phyloP scores from a whole-genome alignment of 2,113 vertebrate species.

The Salvator merianae region DNA sequence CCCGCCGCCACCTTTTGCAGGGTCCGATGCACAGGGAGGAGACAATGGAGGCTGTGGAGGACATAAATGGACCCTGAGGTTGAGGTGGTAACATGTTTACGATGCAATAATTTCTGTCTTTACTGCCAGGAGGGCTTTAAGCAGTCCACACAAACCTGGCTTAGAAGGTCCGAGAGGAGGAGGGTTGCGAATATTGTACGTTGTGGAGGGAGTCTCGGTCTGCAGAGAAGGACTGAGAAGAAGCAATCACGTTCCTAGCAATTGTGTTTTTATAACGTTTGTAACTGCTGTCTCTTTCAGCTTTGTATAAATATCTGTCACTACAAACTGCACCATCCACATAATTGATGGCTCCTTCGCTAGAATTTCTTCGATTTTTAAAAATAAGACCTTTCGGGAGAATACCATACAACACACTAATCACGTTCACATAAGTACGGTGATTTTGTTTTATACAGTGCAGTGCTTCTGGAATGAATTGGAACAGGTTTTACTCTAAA shows the following conservation, averaged over 20 bases:
- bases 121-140: background rate
- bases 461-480: too few species aligned
- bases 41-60: slow-evolving; percentile 15
- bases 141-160: background rate
- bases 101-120: background rate
- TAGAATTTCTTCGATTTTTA: background rate
- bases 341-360: background rate
- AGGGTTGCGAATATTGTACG: background rate
- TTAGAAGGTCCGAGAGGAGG: background rate
- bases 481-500: background rate
- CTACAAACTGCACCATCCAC: background rate
- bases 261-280: background rate
- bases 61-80: background rate
- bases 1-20: background rate
- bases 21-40: slow-evolving; percentile 3
- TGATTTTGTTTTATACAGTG: too few species aligned
- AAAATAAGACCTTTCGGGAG: background rate
- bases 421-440: too few species aligned
- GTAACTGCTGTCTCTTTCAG: background rate
- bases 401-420: too few species aligned
- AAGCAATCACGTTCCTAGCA: too few species aligned
- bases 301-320: background rate
- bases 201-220: background rate
- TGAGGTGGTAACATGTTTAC: background rate
- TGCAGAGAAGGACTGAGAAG: background rate